phyloP scores from a whole-genome alignment of 2,113 vertebrate species.

The Clarias batrachus region DNA sequence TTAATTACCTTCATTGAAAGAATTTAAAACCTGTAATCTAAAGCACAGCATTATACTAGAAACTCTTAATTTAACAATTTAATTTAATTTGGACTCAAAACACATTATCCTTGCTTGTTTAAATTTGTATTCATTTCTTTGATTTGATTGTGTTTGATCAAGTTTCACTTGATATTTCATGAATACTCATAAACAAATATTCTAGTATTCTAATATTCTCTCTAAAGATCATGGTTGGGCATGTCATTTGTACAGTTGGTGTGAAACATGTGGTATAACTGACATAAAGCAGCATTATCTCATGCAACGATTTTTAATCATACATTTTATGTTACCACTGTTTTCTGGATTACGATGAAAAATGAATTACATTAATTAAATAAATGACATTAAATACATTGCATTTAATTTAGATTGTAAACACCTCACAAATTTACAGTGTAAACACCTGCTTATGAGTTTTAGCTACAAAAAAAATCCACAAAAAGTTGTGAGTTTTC shows the following conservation, averaged over 20 bases:
- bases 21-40: conserved; percentile 45
- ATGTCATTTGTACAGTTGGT: neutral
- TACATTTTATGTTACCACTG: no score
- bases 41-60: neutral
- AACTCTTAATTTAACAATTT: neutral
- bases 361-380: no score
- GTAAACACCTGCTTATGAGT: no score
- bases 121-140: neutral
- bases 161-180: neutral
- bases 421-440: no score
- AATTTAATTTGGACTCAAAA: neutral
- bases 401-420: no score
- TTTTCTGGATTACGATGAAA: no score
- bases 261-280: neutral
- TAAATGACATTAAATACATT: no score
- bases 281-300: neutral
- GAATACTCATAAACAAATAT: no score
- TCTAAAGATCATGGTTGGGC: no score
- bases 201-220: no score
- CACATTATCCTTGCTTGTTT: neutral
- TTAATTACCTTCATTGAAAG: conserved; percentile 63
- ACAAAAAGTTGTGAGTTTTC: no score
- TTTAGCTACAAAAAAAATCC: no score
- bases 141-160: neutral
- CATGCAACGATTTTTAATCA: neutral